A percentile compares a stretch with the other conserved stretches of the same genome.
Evolutionary conservation across 1,140 invertebrate species (phyloP).

Genomic region (Diachasma alloeum): DNA sequence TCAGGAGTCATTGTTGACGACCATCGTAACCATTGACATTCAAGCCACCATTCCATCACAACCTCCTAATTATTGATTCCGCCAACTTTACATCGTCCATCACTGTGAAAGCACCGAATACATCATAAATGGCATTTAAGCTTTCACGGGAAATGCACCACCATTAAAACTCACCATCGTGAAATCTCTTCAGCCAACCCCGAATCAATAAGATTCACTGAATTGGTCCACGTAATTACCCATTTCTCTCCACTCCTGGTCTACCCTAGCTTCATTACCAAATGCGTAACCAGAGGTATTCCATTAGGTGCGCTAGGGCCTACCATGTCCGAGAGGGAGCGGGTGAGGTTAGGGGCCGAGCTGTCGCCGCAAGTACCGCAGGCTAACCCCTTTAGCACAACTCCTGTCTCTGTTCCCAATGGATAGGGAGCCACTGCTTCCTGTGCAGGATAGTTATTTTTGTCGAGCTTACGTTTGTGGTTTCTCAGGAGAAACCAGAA

Average conservation of each 20-base stretch:
- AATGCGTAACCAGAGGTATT: not conserved
- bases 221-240: not conserved
- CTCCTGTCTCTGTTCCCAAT: not conserved
- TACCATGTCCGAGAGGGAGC: constrained; percentile 47
- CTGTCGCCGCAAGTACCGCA: constrained; percentile 18
- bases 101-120: no score
- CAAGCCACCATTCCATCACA: no score
- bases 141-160: no score
- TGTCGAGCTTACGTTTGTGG: constrained; percentile 10
- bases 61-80: no score
- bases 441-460: not conserved
- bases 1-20: no score
- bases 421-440: not conserved
- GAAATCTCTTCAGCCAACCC: no score
- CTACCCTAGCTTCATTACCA: not conserved
- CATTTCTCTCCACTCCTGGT: not conserved
- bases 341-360: not conserved
- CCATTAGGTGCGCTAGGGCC: constrained; percentile 29
- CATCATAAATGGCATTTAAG: no score
- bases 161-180: no score
- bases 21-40: no score
- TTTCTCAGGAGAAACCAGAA: constrained; percentile 11
- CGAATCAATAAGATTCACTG: not conserved
- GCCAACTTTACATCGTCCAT: no score
- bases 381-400: not conserved